Base-by-base conservation (phyloP, 1,140 invertebrate species). In the Platorchestia sp. region DNA sequence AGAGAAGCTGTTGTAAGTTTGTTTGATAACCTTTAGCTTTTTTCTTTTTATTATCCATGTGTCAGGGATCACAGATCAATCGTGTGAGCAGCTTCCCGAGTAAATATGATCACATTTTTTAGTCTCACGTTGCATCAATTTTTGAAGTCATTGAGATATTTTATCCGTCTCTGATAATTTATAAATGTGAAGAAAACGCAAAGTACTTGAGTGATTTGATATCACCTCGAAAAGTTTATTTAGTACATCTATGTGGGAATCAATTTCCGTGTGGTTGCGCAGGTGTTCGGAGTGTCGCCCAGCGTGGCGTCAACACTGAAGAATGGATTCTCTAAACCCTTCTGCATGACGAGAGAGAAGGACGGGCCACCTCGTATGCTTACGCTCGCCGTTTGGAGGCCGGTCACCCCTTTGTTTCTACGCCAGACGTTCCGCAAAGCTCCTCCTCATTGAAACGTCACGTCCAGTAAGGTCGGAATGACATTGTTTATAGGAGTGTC, bases 251-350 rank as follows among this genome's bases (percentile, higher is more conserved):
- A 10, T 6, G 36, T 10, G 27, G 14, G 7, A 10, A 22, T 75
- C 59, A 19, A 89, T 43, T 5, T 42, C 41, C 42, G 5, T 89
- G 36, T 89, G 27, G 7, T 89, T 89, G n/a, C 87, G n/a, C 95
- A 96, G 93, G 95, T 96, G 43, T 96, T 96, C 47, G 95, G 96
- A 42, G 53, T 96, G 45, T 95, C 95, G 0, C n/a, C 95, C 0
- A 89, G 51, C 7, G 96, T 96, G 16, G 95, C 95, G 93, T 51
- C 95, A 0, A 95, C 95, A 0, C 95, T 96, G 27, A 93, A 96
- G 22, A 95, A 95, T 14, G 45, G 43, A 19, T 93, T 93, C 45
- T 45, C 91, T 5, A 44, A 93, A 40, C 91, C 91, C 44, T 40
- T 93, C 45, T 93, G 91, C 91, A 42, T 93, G 43, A 93, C 91